Evolutionary conservation across 2,888 invertebrate genomes (phyloP).

Genomic region (Leptinotarsa juncta): DNA sequence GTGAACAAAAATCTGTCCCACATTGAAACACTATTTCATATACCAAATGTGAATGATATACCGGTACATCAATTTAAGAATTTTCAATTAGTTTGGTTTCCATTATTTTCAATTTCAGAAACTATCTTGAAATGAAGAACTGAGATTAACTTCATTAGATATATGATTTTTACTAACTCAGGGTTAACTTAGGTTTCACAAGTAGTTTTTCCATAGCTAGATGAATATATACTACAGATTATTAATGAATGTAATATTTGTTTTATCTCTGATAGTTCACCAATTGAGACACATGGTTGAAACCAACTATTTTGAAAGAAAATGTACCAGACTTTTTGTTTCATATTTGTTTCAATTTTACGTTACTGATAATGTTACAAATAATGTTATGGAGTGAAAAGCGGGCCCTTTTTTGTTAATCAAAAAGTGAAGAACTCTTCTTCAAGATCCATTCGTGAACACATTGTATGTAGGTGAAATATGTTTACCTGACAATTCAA

Average conservation of each 20-base stretch:
- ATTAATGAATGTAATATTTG: not conserved
- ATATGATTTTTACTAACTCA: not conserved
- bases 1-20: not conserved
- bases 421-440: not conserved
- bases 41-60: not conserved
- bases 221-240: not conserved
- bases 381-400: not conserved
- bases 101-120: not conserved
- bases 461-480: not conserved
- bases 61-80: not conserved
- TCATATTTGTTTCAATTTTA: not conserved
- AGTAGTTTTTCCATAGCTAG: not conserved
- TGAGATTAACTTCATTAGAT: not conserved
- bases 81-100: not conserved
- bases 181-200: not conserved
- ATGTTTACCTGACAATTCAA: conserved; percentile 18
- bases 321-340: not conserved
- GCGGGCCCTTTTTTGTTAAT: not conserved
- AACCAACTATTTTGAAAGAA: not conserved
- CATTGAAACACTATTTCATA: not conserved
- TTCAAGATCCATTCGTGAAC: not conserved
- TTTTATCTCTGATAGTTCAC: not conserved
- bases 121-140: not conserved
- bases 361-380: not conserved
- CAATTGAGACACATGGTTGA: not conserved